Evolutionary conservation across 2,797 vertebrate species (phyloP).

Genomic region (Oceanodroma leucorhoa): DNA sequence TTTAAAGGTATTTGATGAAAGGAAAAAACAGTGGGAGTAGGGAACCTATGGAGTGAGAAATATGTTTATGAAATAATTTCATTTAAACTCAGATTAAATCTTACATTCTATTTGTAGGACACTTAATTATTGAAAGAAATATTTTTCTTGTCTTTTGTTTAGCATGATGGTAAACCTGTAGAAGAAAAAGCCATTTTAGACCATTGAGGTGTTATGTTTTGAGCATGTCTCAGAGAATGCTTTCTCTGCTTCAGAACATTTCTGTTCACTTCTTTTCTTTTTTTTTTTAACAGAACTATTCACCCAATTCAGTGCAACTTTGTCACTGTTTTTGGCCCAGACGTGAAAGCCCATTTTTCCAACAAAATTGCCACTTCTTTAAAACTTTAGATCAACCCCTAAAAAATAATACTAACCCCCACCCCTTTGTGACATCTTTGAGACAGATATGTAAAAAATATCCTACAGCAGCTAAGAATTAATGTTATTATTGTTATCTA

Average conservation of each 20-base stretch:
- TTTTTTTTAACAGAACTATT: not conserved
- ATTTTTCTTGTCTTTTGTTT: not conserved
- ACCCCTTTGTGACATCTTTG: not conserved
- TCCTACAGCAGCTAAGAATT: not conserved
- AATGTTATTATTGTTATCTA: slow-evolving; percentile 40
- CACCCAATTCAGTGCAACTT: not conserved
- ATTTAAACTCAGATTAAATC: not conserved
- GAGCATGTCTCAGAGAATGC: not conserved
- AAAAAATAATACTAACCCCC: not conserved
- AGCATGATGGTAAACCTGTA: not conserved
- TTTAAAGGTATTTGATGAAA: not conserved
- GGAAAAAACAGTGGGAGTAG: not conserved
- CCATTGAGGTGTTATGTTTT: not conserved
- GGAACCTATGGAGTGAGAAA: not conserved
- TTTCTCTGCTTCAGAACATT: not conserved
- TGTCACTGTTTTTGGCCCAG: not conserved
- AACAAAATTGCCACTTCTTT: not conserved
- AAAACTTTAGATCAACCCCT: not conserved
- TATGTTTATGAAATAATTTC: not conserved
- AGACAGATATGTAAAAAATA: not conserved
- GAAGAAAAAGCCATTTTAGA: not conserved
- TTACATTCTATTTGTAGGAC: not conserved
- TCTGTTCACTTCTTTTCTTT: not conserved
- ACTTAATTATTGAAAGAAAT: not conserved
- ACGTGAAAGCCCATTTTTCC: not conserved